A percentile compares a stretch with the other conserved stretches of the same genome.
Conservation (phyloP, 2,888 invertebrate genomes). For the Fissipunctia ypsillon region DNA sequence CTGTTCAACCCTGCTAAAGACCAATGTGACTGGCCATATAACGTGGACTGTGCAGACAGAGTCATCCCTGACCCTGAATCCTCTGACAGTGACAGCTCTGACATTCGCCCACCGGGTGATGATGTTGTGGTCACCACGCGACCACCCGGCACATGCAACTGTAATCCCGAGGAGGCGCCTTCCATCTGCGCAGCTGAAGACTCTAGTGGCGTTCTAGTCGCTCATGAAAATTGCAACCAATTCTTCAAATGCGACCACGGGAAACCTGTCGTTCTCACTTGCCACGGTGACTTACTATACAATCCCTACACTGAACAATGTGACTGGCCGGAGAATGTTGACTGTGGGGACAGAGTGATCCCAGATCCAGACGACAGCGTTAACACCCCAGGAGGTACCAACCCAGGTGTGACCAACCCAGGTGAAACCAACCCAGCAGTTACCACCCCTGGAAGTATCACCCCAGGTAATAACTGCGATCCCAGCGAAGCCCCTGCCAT, state of each 20-base stretch:
- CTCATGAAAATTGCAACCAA: constrained; percentile 74
- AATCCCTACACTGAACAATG: constrained; percentile 69
- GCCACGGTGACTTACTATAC: constrained; percentile 64
- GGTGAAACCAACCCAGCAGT: constrained; percentile 1
- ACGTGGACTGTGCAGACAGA: constrained; percentile 72
- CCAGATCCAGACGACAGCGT: constrained; percentile 34
- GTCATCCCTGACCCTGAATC: constrained; percentile 1
- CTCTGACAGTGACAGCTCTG: neutral
- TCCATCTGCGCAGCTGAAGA: constrained; percentile 68
- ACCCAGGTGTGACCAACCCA: constrained; percentile 5
- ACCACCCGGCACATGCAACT: constrained; percentile 6
- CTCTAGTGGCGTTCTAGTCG: constrained; percentile 68
- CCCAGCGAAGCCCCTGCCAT: constrained; percentile 70
- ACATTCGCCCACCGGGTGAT: constrained; percentile 17
- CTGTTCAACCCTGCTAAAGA: constrained; percentile 69
- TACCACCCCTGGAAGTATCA: neutral
- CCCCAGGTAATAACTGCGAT: constrained; percentile 44
- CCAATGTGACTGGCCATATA: constrained; percentile 73
- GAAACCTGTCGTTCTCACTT: constrained; percentile 62
- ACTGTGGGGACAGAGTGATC: constrained; percentile 66
- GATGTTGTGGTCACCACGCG: constrained; percentile 8
- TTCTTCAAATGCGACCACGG: constrained; percentile 74
- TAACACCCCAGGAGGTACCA: neutral
- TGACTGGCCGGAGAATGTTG: constrained; percentile 73
- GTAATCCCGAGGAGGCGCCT: constrained; percentile 67